These are phyloP conservation scores for Pangasius larnaudii DNA, from an alignment of 2,797 vertebrate species.

Conservation along the genomic window DNA sequence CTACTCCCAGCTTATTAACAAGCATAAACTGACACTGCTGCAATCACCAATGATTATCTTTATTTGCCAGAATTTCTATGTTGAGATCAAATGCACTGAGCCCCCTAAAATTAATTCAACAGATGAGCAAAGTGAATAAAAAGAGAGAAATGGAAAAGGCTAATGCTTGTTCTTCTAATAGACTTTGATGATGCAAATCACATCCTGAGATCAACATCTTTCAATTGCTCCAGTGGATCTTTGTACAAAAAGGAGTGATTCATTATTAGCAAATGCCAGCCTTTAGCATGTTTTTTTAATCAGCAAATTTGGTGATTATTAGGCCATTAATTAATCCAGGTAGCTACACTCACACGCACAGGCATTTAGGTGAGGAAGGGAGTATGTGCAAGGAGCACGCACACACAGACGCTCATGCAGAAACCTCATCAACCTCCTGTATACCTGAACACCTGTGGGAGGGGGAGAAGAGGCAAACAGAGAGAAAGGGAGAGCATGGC, in stretches of 20 bases:
- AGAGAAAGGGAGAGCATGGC: constrained; percentile 38
- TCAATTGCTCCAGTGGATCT: constrained; percentile 35
- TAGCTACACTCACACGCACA: constrained; percentile 28
- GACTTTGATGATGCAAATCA: constrained; percentile 44
- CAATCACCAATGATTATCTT: neutral
- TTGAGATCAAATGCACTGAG: neutral
- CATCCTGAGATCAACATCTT: constrained; percentile 55
- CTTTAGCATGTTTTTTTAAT: constrained; percentile 55
- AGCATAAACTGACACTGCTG: neutral
- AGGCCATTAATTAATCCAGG: constrained; percentile 54
- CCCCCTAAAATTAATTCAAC: constrained; percentile 8
- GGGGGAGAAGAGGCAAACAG: constrained; percentile 41
- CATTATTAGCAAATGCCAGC: constrained; percentile 58
- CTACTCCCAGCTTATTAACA: neutral
- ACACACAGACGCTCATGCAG: constrained; percentile 36
- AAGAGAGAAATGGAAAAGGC: constrained; percentile 24
- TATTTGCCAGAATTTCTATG: neutral
- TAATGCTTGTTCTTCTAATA: constrained; percentile 37
- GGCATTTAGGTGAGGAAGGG: constrained; percentile 8
- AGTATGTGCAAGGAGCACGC: neutral
- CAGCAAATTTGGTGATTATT: constrained; percentile 55
- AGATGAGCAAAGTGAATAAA: neutral
- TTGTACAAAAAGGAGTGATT: constrained; percentile 54
- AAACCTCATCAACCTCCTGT: constrained; percentile 55
- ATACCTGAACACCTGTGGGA: constrained; percentile 32